Percentiles rank a stretch among this genome's conserved stretches.
These are phyloP conservation scores for Macrochelys suwanniensis DNA, from an alignment of 2,797 vertebrate species.

Conservation along the genomic window DNA sequence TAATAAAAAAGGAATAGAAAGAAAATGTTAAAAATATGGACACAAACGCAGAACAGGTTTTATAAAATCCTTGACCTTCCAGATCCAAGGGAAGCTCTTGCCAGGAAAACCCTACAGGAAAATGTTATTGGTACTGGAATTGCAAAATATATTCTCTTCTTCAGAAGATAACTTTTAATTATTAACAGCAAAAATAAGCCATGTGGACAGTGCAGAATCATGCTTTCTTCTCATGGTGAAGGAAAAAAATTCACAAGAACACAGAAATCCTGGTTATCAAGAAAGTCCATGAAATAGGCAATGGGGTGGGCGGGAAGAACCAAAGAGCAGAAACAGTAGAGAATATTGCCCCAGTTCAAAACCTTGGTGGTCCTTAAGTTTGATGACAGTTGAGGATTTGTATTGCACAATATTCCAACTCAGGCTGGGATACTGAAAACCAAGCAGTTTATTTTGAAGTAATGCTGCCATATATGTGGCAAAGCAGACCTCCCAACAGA, in stretches of 20 bases:
- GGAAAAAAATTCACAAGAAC: not conserved
- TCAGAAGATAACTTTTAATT: not conserved
- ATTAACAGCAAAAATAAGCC: not conserved
- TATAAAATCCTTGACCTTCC: not conserved
- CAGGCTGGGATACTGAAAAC: not conserved
- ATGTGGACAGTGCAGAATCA: not conserved
- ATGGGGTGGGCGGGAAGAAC: not conserved
- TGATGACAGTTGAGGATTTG: not conserved
- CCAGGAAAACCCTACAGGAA: not conserved
- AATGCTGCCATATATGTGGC: not conserved
- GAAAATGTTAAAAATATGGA: not conserved
- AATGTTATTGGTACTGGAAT: not conserved
- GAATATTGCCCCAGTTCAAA: not conserved
- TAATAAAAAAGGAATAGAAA: not conserved
- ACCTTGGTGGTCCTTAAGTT: not conserved
- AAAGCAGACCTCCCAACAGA: not conserved
- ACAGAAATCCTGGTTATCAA: not conserved
- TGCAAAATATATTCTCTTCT: not conserved
- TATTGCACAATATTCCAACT: not conserved
- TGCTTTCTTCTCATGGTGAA: not conserved
- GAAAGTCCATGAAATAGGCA: not conserved
- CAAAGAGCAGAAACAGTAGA: not conserved
- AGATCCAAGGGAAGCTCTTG: not conserved
- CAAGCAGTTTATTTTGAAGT: not conserved
- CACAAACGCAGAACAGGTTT: not conserved